Percentiles rank a stretch among this genome's conserved stretches.
Evolutionary conservation across 2,888 invertebrate species (phyloP).

Genomic region (Muscina levida): DNA sequence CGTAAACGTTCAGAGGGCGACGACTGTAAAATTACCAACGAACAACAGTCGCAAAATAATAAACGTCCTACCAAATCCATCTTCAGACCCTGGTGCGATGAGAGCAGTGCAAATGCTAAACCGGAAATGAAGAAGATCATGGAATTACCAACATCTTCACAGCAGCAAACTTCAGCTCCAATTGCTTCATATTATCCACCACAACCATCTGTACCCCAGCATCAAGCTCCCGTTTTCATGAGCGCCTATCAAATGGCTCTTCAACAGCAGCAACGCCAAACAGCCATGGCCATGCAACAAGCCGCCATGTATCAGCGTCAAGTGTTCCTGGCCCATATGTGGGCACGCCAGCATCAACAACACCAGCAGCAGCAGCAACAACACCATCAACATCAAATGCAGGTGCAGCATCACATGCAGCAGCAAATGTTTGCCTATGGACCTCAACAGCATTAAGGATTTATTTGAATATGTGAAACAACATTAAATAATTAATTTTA

Average conservation of each 20-base stretch:
- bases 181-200: neutral
- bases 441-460: too few relatives aligned
- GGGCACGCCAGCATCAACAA: slow-evolving; percentile 36
- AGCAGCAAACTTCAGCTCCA: neutral
- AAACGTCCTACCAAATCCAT: slow-evolving; percentile 30
- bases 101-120: neutral
- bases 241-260: slow-evolving; percentile 36
- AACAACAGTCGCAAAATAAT: neutral
- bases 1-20: slow-evolving; percentile 29
- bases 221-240: neutral
- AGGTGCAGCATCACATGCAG: slow-evolving; percentile 13
- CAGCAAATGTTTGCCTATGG: slow-evolving; percentile 26
- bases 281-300: slow-evolving; percentile 40
- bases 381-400: slow-evolving; percentile 15
- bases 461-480: too few relatives aligned
- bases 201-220: neutral
- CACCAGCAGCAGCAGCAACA: slow-evolving; percentile 41
- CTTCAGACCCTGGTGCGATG: slow-evolving; percentile 42
- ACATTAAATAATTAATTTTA: slow-evolving; percentile 8
- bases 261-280: slow-evolving; percentile 17
- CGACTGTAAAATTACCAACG: neutral
- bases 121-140: neutral
- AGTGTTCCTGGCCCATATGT: slow-evolving; percentile 19
- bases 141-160: neutral
- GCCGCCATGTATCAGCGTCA: slow-evolving; percentile 45